Conservation (phyloP, 2,797 vertebrate species). For the Eidolon dupreanum region DNA sequence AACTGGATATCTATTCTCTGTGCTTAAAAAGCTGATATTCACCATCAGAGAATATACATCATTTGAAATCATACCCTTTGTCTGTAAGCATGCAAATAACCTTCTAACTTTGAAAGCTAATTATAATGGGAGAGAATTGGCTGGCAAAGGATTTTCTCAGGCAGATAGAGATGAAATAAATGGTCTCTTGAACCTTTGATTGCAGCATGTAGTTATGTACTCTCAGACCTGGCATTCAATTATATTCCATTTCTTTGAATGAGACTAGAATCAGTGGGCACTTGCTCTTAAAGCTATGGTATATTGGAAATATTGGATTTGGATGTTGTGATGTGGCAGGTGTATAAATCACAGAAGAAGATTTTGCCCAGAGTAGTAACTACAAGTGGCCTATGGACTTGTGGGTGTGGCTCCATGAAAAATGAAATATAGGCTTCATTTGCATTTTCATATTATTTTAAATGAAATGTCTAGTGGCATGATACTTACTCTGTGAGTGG, state of each 20-base stretch:
- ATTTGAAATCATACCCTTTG: constrained; percentile 56
- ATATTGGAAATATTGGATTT: background rate
- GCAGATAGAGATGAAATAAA: background rate
- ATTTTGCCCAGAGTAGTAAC: background rate
- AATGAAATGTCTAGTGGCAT: background rate
- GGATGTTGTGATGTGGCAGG: background rate
- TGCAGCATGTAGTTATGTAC: background rate
- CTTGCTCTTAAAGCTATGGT: background rate
- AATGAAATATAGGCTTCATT: background rate
- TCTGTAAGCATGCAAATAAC: background rate
- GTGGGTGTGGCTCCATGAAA: background rate
- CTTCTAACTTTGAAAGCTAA: constrained; percentile 28
- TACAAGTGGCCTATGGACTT: background rate
- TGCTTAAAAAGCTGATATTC: constrained; percentile 64
- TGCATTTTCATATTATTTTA: background rate
- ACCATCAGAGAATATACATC: constrained; percentile 39
- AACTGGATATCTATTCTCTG: background rate
- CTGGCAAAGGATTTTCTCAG: background rate
- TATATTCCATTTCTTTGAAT: background rate
- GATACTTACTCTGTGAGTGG: no score
- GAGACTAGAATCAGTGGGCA: fast-evolving
- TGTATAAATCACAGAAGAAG: background rate
- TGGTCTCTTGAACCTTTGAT: background rate
- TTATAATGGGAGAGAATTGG: constrained; percentile 32
- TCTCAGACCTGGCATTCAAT: background rate